phyloP scores from a whole-genome alignment of 2,797 vertebrate genomes.

The Novumbra hubbsi region DNA sequence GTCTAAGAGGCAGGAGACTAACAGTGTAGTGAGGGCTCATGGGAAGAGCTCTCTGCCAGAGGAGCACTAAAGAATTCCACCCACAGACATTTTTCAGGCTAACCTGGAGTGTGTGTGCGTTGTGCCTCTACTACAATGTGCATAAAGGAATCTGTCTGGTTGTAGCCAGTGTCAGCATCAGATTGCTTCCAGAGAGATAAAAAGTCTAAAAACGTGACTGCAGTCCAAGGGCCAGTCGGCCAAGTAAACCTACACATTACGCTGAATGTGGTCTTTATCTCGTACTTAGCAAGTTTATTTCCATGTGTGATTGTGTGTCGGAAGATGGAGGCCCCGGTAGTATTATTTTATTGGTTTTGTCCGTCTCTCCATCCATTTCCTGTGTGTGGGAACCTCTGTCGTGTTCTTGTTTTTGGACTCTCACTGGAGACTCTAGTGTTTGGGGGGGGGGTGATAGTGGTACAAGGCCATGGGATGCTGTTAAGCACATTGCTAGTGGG shows the following conservation, averaged over 20 bases:
- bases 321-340: not conserved
- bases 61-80: conserved; percentile 47
- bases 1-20: conserved; percentile 34
- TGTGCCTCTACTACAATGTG: not conserved
- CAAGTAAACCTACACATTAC: not conserved
- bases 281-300: too few species aligned
- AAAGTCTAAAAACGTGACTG: not conserved
- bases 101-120: conserved; percentile 35
- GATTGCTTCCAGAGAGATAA: not conserved
- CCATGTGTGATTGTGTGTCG: not conserved
- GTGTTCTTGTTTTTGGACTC: conserved; percentile 49
- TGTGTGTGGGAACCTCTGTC: conserved; percentile 41
- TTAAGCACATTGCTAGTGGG: too few species aligned
- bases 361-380: conserved; percentile 42
- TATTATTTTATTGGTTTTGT: not conserved
- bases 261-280: too few species aligned
- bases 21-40: not conserved
- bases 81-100: conserved; percentile 54
- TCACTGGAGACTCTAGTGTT: conserved; percentile 53
- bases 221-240: not conserved
- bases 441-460: conserved; percentile 22
- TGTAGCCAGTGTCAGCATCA: not conserved
- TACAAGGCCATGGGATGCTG: conserved; percentile 13
- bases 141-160: not conserved
- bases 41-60: conserved; percentile 10